Conservation (phyloP, 2,888 invertebrate genomes). For the Augochlorella aurata region DNA sequence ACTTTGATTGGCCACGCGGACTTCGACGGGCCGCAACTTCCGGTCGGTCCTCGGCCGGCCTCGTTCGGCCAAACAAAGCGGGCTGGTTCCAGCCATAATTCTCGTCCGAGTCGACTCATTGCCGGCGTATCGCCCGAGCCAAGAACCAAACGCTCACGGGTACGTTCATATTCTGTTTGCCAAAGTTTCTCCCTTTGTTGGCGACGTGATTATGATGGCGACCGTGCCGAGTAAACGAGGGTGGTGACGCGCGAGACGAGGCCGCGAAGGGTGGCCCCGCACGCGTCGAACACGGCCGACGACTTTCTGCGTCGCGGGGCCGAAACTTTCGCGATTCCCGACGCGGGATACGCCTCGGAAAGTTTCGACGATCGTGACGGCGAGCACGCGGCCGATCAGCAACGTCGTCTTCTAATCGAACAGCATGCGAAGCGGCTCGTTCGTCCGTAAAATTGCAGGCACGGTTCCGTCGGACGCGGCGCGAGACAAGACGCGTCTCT, state of each 20-base stretch:
- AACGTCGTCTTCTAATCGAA: slow-evolving; percentile 52
- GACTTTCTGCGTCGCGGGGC: neutral
- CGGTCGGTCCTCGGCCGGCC: slow-evolving; percentile 23
- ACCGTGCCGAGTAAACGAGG: neutral
- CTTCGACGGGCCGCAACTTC: slow-evolving; percentile 60
- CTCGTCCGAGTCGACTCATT: neutral
- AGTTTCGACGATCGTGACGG: neutral
- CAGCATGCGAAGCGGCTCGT: slow-evolving; percentile 40
- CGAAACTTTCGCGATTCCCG: neutral
- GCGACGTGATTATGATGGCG: slow-evolving; percentile 10
- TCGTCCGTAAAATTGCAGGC: slow-evolving; percentile 51
- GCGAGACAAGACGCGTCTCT: slow-evolving; percentile 1
- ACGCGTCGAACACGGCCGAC: neutral
- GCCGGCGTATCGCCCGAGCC: neutral
- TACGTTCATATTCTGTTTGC: slow-evolving; percentile 26
- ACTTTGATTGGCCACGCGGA: slow-evolving; percentile 70
- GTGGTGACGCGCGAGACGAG: neutral
- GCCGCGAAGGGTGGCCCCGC: no score
- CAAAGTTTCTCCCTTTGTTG: slow-evolving; percentile 21
- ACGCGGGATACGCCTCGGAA: neutral
- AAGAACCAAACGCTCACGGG: slow-evolving; percentile 21
- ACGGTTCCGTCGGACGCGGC: slow-evolving; percentile 18
- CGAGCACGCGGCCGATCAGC: neutral
- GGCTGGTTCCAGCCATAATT: slow-evolving; percentile 17
- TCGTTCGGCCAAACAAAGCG: slow-evolving; percentile 36